Conservation (phyloP, 2,797 vertebrate species). For the Leptodactylus fallax region DNA sequence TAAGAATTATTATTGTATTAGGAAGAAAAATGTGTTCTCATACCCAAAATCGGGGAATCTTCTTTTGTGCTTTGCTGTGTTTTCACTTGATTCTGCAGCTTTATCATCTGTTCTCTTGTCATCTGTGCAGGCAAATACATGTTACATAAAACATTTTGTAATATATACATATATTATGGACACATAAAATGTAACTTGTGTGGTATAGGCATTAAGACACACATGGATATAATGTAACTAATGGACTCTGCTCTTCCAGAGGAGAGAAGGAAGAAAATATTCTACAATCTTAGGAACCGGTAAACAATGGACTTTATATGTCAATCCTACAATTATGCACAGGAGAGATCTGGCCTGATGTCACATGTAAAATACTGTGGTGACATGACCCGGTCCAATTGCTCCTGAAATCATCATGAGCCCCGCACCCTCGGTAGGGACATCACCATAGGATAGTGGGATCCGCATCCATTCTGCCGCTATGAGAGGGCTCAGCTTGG, state of each 20-base stretch:
- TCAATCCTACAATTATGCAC: no score
- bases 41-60: constrained; percentile 95
- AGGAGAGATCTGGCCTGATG: no score
- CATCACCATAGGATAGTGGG: no score
- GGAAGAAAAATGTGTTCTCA: constrained; percentile 27
- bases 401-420: no score
- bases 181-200: not conserved
- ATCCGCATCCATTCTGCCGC: no score
- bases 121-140: constrained; percentile 73
- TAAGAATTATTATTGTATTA: not conserved
- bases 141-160: not conserved
- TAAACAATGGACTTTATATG: no score
- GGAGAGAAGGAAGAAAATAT: not conserved
- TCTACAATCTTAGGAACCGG: no score
- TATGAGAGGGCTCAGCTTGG: no score
- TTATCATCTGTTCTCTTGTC: constrained; percentile 77
- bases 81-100: constrained; percentile 76
- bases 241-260: not conserved
- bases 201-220: not conserved
- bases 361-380: not conserved
- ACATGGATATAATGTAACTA: not conserved
- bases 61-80: constrained; percentile 85
- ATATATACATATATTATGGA: not conserved
- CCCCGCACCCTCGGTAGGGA: no score
- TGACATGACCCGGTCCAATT: no score